Percentiles rank a stretch among this genome's conserved stretches.
These are phyloP conservation scores for Brachionus sp. DNA, from an alignment of 1,140 invertebrate species.

Conservation along the genomic window DNA sequence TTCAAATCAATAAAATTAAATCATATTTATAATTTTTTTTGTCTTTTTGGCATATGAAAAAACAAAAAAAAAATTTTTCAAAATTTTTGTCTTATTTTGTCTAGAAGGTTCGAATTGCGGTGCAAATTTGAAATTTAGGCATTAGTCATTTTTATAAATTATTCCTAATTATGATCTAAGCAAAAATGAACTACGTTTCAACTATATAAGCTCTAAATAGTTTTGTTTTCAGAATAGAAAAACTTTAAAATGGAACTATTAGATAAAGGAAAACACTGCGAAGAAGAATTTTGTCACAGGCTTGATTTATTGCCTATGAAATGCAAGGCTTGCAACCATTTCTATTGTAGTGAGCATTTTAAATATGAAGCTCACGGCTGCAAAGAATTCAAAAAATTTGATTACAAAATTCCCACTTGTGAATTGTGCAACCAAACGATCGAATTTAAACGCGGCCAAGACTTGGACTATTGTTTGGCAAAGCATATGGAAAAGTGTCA, in stretches of 20 bases:
- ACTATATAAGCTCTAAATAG: not conserved
- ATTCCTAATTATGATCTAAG: not conserved
- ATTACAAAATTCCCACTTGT: slow-evolving; percentile 41
- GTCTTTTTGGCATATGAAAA: too few species aligned
- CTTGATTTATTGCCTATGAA: slow-evolving; percentile 29
- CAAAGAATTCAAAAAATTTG: slow-evolving; percentile 22
- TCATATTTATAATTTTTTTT: too few species aligned
- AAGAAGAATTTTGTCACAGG: slow-evolving; percentile 25
- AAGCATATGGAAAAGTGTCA: slow-evolving; percentile 36
- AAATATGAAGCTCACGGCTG: slow-evolving; percentile 29
- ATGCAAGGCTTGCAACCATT: slow-evolving; percentile 36
- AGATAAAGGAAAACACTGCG: slow-evolving; percentile 44
- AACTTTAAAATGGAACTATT: slow-evolving; percentile 33
- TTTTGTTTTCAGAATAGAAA: not conserved
- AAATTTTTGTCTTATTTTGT: not conserved
- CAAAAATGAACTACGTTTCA: not conserved
- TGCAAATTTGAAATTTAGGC: not conserved
- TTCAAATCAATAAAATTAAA: too few species aligned
- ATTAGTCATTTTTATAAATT: not conserved
- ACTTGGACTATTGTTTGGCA: slow-evolving; percentile 17
- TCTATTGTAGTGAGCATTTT: slow-evolving; percentile 44
- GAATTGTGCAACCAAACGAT: slow-evolving; percentile 33
- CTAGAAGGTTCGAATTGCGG: not conserved
- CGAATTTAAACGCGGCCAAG: slow-evolving; percentile 35
- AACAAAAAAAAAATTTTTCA: too few species aligned